Evolutionary conservation across 2,888 invertebrate species (phyloP).

Genomic region (Cheilosia vernalis): DNA sequence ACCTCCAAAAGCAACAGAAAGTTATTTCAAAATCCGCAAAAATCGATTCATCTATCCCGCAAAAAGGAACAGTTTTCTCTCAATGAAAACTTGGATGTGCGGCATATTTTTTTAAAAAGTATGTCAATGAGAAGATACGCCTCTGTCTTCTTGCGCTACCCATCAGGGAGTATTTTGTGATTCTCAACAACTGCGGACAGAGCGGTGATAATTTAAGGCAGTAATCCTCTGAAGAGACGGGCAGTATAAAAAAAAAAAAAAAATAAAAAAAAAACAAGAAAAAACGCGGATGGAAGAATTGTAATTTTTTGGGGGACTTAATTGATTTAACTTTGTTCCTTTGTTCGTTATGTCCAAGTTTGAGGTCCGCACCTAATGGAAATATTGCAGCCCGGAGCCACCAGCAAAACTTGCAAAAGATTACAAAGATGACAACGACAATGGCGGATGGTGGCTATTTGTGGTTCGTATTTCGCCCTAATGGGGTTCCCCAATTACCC

Average conservation of each 20-base stretch:
- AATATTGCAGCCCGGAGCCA: conserved; percentile 48
- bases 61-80: background rate
- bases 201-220: conserved; percentile 21
- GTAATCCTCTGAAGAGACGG: conserved; percentile 5
- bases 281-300: conserved; percentile 13
- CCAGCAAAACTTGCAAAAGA: background rate
- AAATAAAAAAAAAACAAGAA: background rate
- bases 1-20: conserved; percentile 31
- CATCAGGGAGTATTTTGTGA: conserved; percentile 4
- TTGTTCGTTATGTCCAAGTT: conserved; percentile 30
- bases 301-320: conserved; percentile 26
- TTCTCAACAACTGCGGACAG: conserved; percentile 6
- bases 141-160: background rate
- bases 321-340: conserved; percentile 58
- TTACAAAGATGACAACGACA: conserved; percentile 9
- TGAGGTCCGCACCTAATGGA: conserved; percentile 32
- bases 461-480: conserved; percentile 7
- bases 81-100: conserved; percentile 19
- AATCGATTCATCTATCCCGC: conserved; percentile 29
- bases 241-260: background rate
- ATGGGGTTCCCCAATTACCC: conserved; percentile 32
- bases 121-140: background rate
- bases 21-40: conserved; percentile 39
- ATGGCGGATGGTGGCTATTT: conserved; percentile 19
- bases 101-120: background rate